Evolutionary conservation across 2,113 vertebrate genomes (phyloP).

Genomic region (Hyperoodon ampullatus): DNA sequence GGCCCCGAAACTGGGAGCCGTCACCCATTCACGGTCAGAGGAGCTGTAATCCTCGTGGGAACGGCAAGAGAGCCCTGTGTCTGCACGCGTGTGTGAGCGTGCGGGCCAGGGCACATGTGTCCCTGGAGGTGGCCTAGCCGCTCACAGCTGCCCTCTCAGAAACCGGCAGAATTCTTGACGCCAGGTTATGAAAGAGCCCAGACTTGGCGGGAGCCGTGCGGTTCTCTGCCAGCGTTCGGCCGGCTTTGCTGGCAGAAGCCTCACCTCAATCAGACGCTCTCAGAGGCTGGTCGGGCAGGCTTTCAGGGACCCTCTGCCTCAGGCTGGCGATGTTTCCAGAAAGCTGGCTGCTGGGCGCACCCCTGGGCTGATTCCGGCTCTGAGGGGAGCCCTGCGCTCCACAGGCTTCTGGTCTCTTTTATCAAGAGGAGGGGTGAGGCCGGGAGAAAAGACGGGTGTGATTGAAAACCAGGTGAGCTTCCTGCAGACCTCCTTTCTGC

Average conservation of each 20-base stretch:
- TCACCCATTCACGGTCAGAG: background rate
- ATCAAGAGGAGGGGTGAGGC: background rate
- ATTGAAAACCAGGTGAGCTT: background rate
- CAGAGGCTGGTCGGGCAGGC: background rate
- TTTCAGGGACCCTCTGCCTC: background rate
- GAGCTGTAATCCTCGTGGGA: background rate
- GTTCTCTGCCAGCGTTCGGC: background rate
- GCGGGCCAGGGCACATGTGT: accelerated
- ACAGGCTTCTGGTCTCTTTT: too few species aligned
- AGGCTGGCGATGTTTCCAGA: background rate
- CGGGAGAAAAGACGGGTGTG: background rate
- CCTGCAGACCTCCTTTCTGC: background rate
- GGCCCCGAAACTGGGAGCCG: background rate
- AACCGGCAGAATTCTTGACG: background rate
- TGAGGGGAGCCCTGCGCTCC: background rate
- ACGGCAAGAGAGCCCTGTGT: accelerated
- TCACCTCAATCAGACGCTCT: background rate
- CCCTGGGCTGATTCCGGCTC: background rate
- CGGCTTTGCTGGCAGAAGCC: background rate
- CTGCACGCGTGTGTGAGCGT: accelerated
- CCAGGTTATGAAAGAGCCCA: background rate
- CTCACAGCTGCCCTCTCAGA: accelerated
- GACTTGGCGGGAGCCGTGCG: background rate
- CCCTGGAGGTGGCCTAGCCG: accelerated
- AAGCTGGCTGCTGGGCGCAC: background rate